phyloP scores from a whole-genome alignment of 1,140 invertebrate genomes.

The Anthonomus grandis region DNA sequence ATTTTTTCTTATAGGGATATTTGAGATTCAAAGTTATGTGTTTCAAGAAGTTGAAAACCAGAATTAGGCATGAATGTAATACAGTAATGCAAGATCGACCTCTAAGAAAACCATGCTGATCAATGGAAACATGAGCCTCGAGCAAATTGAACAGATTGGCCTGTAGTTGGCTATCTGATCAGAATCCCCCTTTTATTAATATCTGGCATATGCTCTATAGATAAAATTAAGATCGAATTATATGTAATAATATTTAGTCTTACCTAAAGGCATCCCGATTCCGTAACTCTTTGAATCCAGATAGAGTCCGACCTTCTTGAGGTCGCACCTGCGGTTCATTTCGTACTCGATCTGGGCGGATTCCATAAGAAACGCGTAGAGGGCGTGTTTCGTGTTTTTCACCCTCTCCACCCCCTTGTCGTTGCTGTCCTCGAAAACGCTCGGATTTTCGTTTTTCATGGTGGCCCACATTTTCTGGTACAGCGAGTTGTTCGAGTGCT shows the following conservation, averaged over 20 bases:
- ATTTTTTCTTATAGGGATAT: too few relatives aligned
- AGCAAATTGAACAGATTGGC: too few relatives aligned
- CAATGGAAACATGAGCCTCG: too few relatives aligned
- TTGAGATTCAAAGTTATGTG: too few relatives aligned
- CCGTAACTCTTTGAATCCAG: conserved; percentile 82
- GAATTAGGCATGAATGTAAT: too few relatives aligned
- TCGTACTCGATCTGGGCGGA: conserved; percentile 78
- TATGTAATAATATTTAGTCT: conserved; percentile 41
- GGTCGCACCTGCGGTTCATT: conserved; percentile 69
- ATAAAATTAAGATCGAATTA: too few relatives aligned
- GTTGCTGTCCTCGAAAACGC: conserved; percentile 77
- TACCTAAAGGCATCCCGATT: conserved; percentile 71
- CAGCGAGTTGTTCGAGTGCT: conserved; percentile 64
- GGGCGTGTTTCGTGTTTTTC: conserved; percentile 57
- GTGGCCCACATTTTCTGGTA: conserved; percentile 69
- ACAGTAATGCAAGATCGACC: too few relatives aligned
- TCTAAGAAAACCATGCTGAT: too few relatives aligned
- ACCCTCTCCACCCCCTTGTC: conserved; percentile 83
- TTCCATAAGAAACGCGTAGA: conserved; percentile 85
- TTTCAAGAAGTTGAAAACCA: too few relatives aligned
- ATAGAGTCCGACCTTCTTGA: conserved; percentile 71
- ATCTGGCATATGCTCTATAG: too few relatives aligned
- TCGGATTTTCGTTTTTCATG: conserved; percentile 76
- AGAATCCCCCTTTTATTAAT: too few relatives aligned
- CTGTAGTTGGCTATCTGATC: too few relatives aligned